Conservation (phyloP, 2,797 vertebrate species). For the Poeciliopsis turneri region DNA sequence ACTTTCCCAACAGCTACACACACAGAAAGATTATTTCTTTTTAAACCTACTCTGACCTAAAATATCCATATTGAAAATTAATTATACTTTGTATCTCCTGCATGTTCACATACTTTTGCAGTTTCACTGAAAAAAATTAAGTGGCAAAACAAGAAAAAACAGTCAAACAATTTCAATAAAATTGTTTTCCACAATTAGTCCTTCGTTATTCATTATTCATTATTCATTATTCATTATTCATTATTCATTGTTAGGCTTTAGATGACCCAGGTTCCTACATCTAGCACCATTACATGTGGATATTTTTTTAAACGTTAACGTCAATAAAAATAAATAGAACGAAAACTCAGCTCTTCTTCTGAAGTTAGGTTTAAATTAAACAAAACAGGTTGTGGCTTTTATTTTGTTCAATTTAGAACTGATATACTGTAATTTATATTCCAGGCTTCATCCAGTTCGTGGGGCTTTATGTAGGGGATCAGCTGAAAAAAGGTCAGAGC, state of each 20-base stretch:
- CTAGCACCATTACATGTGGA: background rate
- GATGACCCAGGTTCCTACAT: background rate
- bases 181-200: background rate
- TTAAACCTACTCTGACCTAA: background rate
- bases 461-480: slow-evolving; percentile 20
- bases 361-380: background rate
- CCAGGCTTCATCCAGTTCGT: slow-evolving; percentile 40
- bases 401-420: too few relatives aligned
- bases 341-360: background rate
- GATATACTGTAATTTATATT: slow-evolving; percentile 12
- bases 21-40: slow-evolving; percentile 17
- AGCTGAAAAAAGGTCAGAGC: slow-evolving; percentile 19
- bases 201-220: background rate
- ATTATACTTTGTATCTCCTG: background rate
- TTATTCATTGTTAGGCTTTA: background rate
- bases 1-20: slow-evolving; percentile 44
- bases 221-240: background rate
- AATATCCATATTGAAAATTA: background rate
- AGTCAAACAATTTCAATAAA: background rate
- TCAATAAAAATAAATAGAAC: background rate
- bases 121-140: background rate
- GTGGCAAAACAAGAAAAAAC: background rate
- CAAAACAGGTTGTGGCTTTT: background rate
- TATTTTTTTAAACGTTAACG: background rate
- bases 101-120: background rate